These are phyloP conservation scores for Apocrypta bakeri DNA, from an alignment of 1,140 invertebrate genomes.

Conservation along the genomic window DNA sequence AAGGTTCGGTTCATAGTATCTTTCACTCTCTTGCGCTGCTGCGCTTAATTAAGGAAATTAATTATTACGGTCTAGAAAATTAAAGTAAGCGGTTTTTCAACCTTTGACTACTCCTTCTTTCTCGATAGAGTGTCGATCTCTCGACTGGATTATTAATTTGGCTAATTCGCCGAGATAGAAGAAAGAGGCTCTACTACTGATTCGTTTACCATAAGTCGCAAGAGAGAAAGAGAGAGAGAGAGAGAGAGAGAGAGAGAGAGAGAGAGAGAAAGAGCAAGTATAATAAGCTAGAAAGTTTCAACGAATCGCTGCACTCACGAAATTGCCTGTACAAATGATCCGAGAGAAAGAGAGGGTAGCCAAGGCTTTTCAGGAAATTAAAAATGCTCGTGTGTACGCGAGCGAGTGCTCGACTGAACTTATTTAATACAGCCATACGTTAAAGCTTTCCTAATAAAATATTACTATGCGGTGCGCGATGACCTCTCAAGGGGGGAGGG, in stretches of 20 bases:
- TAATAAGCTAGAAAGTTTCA: too few species aligned
- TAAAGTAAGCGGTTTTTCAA: slow-evolving; percentile 10
- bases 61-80: slow-evolving; percentile 3
- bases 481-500: background rate
- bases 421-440: slow-evolving; percentile 31
- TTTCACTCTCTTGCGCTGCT: background rate
- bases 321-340: slow-evolving; percentile 45
- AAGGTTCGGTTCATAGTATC: background rate
- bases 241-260: too few species aligned
- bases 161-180: slow-evolving; percentile 21
- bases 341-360: background rate
- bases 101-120: background rate
- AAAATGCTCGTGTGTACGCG: slow-evolving; percentile 29
- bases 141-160: slow-evolving; percentile 26
- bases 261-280: too few species aligned
- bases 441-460: slow-evolving; percentile 22
- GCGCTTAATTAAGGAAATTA: slow-evolving; percentile 29
- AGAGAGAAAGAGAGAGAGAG: background rate
- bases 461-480: background rate
- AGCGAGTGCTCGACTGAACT: background rate
- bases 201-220: slow-evolving; percentile 26
- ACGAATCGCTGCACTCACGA: slow-evolving; percentile 43
- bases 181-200: background rate
- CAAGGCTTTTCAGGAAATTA: slow-evolving; percentile 43
- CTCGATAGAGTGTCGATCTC: background rate